A percentile compares a stretch with the other conserved stretches of the same genome.
These are phyloP conservation scores for Deroptyus accipitrinus DNA, from an alignment of 2,113 vertebrate species.

Conservation along the genomic window DNA sequence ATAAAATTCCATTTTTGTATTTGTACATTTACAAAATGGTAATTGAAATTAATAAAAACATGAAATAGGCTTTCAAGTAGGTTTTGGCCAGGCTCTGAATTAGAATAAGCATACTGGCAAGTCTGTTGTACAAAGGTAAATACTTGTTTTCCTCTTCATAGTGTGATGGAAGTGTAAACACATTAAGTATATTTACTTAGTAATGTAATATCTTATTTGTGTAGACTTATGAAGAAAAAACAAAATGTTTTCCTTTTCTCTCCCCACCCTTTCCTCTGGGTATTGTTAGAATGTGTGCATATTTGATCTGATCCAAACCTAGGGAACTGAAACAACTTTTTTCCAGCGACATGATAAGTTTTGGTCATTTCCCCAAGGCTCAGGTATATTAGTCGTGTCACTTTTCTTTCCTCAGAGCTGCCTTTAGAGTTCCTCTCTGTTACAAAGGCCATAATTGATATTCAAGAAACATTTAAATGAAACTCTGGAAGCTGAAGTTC, in stretches of 20 bases:
- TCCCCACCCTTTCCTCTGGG: conserved; percentile 27
- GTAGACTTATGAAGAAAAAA: neutral
- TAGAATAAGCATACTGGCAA: neutral
- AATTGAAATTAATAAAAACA: neutral
- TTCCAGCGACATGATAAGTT: neutral
- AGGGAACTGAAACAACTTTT: neutral
- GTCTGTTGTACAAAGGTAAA: neutral
- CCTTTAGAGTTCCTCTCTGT: neutral
- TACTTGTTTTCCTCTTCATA: neutral
- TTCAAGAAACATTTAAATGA: neutral
- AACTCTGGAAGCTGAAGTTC: neutral
- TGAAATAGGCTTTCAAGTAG: neutral
- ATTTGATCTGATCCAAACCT: neutral
- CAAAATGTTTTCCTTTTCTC: conserved; percentile 2
- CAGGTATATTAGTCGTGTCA: neutral
- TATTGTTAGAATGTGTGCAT: neutral
- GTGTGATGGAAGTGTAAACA: neutral
- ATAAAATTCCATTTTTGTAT: neutral
- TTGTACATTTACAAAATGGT: neutral
- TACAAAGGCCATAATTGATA: neutral
- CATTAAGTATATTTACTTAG: neutral
- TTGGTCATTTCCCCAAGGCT: neutral
- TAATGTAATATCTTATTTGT: neutral
- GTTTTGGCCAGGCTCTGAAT: neutral
- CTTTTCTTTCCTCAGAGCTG: neutral